Percentiles rank a stretch among this genome's conserved stretches.
phyloP scores from a whole-genome alignment of 1,140 invertebrate species.

The Phymastichus coffea region DNA sequence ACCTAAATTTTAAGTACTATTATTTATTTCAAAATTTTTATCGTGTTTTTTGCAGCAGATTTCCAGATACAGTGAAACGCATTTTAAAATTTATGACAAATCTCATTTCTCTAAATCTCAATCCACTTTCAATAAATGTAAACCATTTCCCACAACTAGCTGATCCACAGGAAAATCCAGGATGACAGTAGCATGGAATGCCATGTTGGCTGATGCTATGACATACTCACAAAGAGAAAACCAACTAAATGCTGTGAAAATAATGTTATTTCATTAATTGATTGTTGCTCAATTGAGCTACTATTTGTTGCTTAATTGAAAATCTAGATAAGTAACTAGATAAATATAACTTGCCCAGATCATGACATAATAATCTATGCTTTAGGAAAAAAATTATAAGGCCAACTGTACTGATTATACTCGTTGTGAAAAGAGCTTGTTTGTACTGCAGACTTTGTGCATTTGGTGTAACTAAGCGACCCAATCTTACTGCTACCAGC shows the following conservation, averaged over 20 bases:
- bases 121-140: conserved; percentile 48
- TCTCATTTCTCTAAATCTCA: conserved; percentile 41
- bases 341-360: conserved; percentile 69
- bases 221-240: conserved; percentile 91
- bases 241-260: conserved; percentile 81
- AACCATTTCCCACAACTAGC: conserved; percentile 68
- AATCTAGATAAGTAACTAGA: not conserved
- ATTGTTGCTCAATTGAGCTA: not conserved
- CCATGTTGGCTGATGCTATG: conserved; percentile 87
- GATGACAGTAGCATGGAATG: conserved; percentile 84
- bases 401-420: conserved; percentile 75
- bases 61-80: conserved; percentile 19
- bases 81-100: conserved; percentile 15
- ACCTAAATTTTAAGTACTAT: too few relatives aligned
- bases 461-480: conserved; percentile 53
- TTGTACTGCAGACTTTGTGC: conserved; percentile 67
- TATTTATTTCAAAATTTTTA: too few relatives aligned
- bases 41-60: conserved; percentile 37
- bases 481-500: conserved; percentile 66
- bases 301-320: conserved; percentile 2
- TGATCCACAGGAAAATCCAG: conserved; percentile 82
- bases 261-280: not conserved
- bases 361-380: conserved; percentile 83
- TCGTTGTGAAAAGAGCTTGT: conserved; percentile 72
- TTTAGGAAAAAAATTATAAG: conserved; percentile 84